These are phyloP conservation scores for Syritta pipiens DNA, from an alignment of 2,888 invertebrate species.

Conservation along the genomic window DNA sequence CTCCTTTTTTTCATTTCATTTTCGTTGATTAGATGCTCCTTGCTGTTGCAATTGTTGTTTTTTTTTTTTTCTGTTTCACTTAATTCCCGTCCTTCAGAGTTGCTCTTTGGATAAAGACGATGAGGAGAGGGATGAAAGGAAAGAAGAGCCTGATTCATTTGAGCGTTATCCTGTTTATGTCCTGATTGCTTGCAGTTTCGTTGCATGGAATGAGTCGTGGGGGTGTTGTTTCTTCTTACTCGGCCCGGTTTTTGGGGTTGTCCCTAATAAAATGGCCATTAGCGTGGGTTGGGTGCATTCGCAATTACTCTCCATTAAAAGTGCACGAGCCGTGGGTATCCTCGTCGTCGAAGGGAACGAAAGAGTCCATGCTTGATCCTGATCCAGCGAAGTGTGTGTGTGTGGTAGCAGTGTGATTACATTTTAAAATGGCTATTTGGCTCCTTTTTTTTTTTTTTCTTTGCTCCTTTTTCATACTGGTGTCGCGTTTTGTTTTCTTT, in stretches of 20 bases:
- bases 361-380: no score
- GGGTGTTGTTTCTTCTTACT: slow-evolving; percentile 8
- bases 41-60: neutral
- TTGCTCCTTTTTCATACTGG: no score
- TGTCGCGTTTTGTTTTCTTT: no score
- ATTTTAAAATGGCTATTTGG: slow-evolving; percentile 44
- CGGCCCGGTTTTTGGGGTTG: slow-evolving; percentile 33
- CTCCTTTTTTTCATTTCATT: slow-evolving; percentile 1
- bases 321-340: slow-evolving; percentile 47
- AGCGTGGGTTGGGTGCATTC: slow-evolving; percentile 54
- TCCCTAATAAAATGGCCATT: slow-evolving; percentile 62
- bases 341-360: neutral
- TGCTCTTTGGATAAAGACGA: neutral
- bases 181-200: slow-evolving; percentile 48
- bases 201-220: no score
- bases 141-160: slow-evolving; percentile 35
- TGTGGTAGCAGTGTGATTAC: slow-evolving; percentile 12
- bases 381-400: neutral
- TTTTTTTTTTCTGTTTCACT: neutral
- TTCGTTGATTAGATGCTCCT: no score
- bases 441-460: no score
- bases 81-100: no score
- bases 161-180: slow-evolving; percentile 35
- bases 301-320: slow-evolving; percentile 66
- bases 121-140: no score